Evolutionary conservation across 1,140 invertebrate species (phyloP).

Genomic region (Ooceraea biroi): DNA sequence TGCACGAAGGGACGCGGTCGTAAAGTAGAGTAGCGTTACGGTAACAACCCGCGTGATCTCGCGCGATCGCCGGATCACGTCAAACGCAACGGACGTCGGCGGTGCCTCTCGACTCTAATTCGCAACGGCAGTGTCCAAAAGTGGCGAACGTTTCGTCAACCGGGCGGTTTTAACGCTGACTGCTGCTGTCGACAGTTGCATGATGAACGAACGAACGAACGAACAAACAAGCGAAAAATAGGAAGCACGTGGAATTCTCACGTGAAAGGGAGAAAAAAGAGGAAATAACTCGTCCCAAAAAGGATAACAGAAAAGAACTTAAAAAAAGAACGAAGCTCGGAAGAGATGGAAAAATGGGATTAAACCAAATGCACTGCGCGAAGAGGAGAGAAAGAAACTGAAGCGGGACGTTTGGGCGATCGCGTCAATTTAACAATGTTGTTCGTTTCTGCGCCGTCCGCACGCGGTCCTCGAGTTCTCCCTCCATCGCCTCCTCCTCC

Average conservation of each 20-base stretch:
- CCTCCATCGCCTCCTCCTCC: slow-evolving; percentile 39
- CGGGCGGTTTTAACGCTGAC: not conserved
- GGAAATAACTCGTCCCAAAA: not conserved
- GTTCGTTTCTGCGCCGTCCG: slow-evolving; percentile 41
- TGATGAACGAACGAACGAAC: not conserved
- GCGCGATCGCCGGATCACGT: not conserved
- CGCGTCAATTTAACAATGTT: slow-evolving; percentile 38
- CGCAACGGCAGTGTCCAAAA: slow-evolving; percentile 10
- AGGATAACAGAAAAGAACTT: not conserved
- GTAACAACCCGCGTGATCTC: slow-evolving; percentile 23
- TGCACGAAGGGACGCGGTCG: not conserved
- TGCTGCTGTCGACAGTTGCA: not conserved
- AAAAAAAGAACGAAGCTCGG: not conserved
- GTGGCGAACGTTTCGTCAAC: not conserved
- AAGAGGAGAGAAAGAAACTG: not conserved
- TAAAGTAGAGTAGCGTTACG: slow-evolving; percentile 25
- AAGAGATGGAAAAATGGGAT: not conserved
- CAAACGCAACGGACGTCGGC: slow-evolving; percentile 12
- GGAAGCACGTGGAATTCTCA: slow-evolving; percentile 28
- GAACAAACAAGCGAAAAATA: not conserved
- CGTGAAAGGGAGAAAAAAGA: no score
- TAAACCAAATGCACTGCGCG: not conserved
- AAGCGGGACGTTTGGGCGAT: not conserved
- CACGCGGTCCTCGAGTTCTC: slow-evolving; percentile 38
- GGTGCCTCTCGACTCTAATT: slow-evolving; percentile 29